phyloP scores from a whole-genome alignment of 2,797 vertebrate genomes.

The Pseudochirops cupreus region DNA sequence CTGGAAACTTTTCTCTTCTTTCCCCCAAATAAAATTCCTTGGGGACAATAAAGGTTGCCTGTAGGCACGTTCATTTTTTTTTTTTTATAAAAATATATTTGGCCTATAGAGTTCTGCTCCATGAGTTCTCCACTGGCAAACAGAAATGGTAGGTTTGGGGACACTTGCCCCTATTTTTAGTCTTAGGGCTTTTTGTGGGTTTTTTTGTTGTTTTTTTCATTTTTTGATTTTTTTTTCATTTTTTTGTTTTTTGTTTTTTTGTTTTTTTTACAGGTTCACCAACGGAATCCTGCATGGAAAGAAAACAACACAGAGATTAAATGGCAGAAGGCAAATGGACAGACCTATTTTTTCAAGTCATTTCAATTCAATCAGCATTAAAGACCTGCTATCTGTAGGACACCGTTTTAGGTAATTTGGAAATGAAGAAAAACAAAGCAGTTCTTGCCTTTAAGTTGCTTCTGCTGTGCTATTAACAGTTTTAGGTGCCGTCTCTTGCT shows the following conservation, averaged over 20 bases:
- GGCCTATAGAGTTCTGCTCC: conserved; percentile 91
- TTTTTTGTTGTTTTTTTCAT: background rate
- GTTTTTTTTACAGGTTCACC: conserved; percentile 92
- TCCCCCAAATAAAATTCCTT: conserved; percentile 79
- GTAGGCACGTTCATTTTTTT: conserved; percentile 86
- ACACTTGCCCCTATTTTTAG: conserved; percentile 78
- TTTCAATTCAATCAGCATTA: background rate
- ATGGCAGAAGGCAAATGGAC: rapidly evolving
- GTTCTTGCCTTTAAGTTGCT: background rate
- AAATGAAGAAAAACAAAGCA: background rate
- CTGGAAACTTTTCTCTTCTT: conserved; percentile 56
- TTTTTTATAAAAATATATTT: conserved; percentile 99
- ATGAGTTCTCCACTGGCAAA: conserved; percentile 91
- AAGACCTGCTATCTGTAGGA: background rate
- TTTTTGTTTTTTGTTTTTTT: conserved; percentile 80
- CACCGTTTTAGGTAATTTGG: background rate
- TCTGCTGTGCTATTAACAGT: background rate
- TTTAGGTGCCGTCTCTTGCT: background rate
- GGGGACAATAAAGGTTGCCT: conserved; percentile 83
- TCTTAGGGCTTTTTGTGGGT: conserved; percentile 44
- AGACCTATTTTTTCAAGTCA: rapidly evolving
- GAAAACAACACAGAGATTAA: conserved; percentile 74
- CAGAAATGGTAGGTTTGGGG: conserved; percentile 87
- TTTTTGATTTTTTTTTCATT: background rate
- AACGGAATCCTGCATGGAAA: conserved; percentile 92